phyloP scores from a whole-genome alignment of 2,113 vertebrate genomes.

The Chaenocephalus aceratus region DNA sequence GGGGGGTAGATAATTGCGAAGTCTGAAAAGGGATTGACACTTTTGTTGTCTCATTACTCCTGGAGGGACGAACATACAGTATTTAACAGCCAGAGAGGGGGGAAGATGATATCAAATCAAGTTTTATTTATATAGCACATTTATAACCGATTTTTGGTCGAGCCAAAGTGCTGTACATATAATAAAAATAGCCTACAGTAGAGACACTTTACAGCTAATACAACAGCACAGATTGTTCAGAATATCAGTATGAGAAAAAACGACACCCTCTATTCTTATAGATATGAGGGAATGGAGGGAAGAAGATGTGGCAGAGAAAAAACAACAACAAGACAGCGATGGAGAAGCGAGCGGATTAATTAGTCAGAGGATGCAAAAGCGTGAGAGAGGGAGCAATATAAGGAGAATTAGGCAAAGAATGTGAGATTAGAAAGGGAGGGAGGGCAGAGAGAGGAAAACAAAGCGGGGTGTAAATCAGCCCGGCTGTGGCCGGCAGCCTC shows the following conservation, averaged over 20 bases:
- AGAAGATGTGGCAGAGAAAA: conserved; percentile 30
- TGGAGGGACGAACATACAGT: conserved; percentile 45
- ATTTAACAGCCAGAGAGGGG: conserved; percentile 43
- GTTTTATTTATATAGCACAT: too few relatives aligned
- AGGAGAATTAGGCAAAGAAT: conserved; percentile 59
- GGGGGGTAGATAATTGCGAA: conserved; percentile 44
- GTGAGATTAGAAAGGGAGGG: conserved; percentile 36
- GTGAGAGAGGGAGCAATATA: conserved; percentile 61
- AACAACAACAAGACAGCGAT: conserved; percentile 47
- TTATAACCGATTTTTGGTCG: too few relatives aligned
- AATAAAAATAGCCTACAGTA: too few relatives aligned
- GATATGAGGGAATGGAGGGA: conserved; percentile 21
- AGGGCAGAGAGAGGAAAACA: conserved; percentile 29
- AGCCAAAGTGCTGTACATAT: too few relatives aligned
- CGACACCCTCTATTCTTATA: too few relatives aligned
- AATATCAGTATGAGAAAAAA: too few relatives aligned
- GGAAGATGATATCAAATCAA: conserved; percentile 17
- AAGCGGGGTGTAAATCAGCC: conserved; percentile 68
- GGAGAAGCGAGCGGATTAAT: conserved; percentile 52
- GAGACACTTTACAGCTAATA: too few relatives aligned
- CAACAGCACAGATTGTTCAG: too few relatives aligned
- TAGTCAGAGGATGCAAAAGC: conserved; percentile 49
- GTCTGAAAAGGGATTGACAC: conserved; percentile 50
- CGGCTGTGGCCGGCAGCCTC: conserved; percentile 60
- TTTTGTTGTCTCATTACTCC: conserved; percentile 71